These are phyloP conservation scores for Eristalis pertinax DNA, from an alignment of 2,888 invertebrate genomes.

Conservation along the genomic window DNA sequence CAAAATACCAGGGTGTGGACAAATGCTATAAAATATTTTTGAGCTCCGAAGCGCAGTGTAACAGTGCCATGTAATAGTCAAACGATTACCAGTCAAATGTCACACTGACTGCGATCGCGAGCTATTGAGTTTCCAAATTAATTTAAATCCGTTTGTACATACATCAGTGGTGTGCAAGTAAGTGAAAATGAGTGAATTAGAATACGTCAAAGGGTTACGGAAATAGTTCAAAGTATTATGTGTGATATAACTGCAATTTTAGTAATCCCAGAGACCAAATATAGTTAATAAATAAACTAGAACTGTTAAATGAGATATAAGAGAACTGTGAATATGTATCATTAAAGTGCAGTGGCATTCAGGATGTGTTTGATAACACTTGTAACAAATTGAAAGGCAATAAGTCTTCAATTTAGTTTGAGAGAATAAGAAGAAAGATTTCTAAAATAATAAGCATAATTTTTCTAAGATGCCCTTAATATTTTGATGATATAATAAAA, in stretches of 20 bases:
- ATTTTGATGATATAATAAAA: constrained; percentile 7
- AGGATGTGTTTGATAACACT: constrained; percentile 1
- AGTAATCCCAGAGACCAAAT: not conserved
- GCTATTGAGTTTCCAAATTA: not conserved
- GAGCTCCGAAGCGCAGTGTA: too few species aligned
- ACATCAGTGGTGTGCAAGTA: too few species aligned
- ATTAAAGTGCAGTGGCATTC: not conserved
- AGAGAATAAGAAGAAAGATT: constrained; percentile 26
- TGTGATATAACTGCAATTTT: not conserved
- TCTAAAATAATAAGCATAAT: constrained; percentile 26
- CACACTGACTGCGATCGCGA: too few species aligned
- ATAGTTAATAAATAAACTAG: not conserved
- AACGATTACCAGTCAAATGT: too few species aligned
- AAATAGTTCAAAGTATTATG: not conserved
- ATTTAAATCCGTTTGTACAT: not conserved
- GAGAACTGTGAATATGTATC: not conserved
- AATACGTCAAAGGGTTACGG: not conserved
- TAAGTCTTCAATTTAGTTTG: constrained; percentile 23
- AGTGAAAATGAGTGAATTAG: not conserved
- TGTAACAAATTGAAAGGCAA: constrained; percentile 13
- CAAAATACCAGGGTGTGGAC: too few species aligned
- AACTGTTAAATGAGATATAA: constrained; percentile 4
- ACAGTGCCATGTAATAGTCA: too few species aligned
- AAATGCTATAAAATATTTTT: too few species aligned
- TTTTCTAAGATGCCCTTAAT: not conserved